Base-by-base conservation (phyloP, 2,113 vertebrate genomes). In the Pogona vitticeps region DNA sequence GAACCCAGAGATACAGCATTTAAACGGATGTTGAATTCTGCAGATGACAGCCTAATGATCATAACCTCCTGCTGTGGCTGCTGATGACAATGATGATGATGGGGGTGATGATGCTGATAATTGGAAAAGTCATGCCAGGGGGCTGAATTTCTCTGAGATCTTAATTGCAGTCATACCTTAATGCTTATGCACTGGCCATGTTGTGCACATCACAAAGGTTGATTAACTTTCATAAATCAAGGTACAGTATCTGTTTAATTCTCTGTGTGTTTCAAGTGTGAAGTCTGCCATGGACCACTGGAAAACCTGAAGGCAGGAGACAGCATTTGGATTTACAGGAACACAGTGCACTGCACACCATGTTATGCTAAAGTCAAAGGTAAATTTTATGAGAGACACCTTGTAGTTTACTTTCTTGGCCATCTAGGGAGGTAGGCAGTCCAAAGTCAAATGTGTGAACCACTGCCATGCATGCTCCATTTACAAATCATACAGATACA, bases 261-360 rank as follows among this genome's bases (percentile, higher is more conserved):
- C 73, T 90, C 23, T 85, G 72, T 90, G 2, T 89, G 10, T 90
- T 90, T 89, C 78, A 89, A 99, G 98, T 99, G 98, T 94, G 96
- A 97, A 91, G 97, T 98, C 91, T 99, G 98, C 92, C 97, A 97
- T 82, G 80, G 58, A 70, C 90, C 96, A 91, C 95, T 99, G 95
- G 97, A 97, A 91, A 93, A 98, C 76, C 91, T 99, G 92, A 98
- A 96, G 93, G 98, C 98, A 12, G 98, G 98, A 78, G 98, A 99
- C 94, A 98, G 95, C 91, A 96, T 99, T 95, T 99, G 98, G 98
- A 96, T 99, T 94, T 98, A 99, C 89, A 98, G 93, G 70, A 89
- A 96, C 80, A 97, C 94, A 83, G 97, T 99, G 88, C 98, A 99
- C 89, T 99, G 98, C 92, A 97, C 98, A 56, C 96, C 95, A 88